These are phyloP conservation scores for Osmoderma eremita DNA, from an alignment of 2,888 invertebrate species.

Conservation along the genomic window DNA sequence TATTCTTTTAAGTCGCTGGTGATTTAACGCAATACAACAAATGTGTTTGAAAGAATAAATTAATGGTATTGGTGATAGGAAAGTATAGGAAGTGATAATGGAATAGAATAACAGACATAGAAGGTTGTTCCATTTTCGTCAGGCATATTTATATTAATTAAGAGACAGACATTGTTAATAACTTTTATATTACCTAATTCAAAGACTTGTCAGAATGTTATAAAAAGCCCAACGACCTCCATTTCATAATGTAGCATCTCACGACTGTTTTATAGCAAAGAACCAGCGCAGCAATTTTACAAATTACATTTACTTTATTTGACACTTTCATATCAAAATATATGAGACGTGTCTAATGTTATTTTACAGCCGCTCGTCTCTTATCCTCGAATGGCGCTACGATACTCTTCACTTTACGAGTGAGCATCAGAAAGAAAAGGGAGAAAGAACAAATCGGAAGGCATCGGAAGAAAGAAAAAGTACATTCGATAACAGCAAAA, in stretches of 20 bases:
- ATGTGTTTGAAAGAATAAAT: too few species aligned
- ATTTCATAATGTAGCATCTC: slow-evolving; percentile 11
- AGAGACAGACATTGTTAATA: too few species aligned
- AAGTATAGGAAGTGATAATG: too few species aligned
- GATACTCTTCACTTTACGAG: slow-evolving; percentile 19
- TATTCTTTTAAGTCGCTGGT: too few species aligned
- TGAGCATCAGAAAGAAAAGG: slow-evolving; percentile 3
- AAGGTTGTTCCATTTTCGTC: too few species aligned
- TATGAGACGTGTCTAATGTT: slow-evolving; percentile 35
- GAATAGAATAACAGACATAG: too few species aligned
- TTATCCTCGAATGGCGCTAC: slow-evolving; percentile 22
- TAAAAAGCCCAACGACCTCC: slow-evolving; percentile 3
- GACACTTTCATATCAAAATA: slow-evolving; percentile 38
- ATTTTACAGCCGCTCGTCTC: slow-evolving; percentile 32
- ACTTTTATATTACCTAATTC: too few species aligned
- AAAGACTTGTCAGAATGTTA: too few species aligned
- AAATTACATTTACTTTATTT: slow-evolving; percentile 39
- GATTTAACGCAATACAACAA: too few species aligned
- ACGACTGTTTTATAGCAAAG: slow-evolving; percentile 24
- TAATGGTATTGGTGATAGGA: too few species aligned
- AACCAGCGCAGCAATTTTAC: slow-evolving; percentile 27
- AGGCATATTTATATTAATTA: too few species aligned
- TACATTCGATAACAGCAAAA: slow-evolving; percentile 20
- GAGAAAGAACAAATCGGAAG: background rate
- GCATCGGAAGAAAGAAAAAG: background rate